Evolutionary conservation across 1,140 invertebrate species (phyloP), one percentile per base, ranked within the genome.

Genomic region (Nylanderia fulva): DNA sequence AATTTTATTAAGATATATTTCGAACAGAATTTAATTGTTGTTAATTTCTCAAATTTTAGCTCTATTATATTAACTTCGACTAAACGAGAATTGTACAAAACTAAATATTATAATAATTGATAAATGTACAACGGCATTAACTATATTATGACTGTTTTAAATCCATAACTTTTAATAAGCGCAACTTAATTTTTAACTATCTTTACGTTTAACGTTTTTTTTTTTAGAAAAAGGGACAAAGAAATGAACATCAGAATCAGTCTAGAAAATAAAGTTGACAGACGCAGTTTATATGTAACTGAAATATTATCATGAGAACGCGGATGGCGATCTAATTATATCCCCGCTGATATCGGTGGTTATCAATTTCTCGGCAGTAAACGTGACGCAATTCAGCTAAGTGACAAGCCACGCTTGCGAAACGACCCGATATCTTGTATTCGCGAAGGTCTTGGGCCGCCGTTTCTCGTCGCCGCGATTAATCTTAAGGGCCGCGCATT

Each of bases 401-500:
- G 74, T 36, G 82, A 64, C 60, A 63, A 77, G 74, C 24, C 39
- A 64, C 6, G 36, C 42, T 60, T 60, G 75, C 45, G 52, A 85
- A 66, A 68, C 29, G 72, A 54, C 3, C 24, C 58, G 71, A 48
- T n/a, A n/a, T 74, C 71, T 61, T 27, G n/a, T 45, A 79, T 42
- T 79, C 48, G 76, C 48, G 21, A 71, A 42, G 52, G 66, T 71
- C 24, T 36, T 64, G 52, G 36, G 33, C 48, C 77, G 52, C 11
- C 15, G 63, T 68, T 79, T 54, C 75, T 79, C 48, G 11, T 21
- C 21, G 75, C 18, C 48, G 52, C 66, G 66, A 82, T 82, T 82
- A 72, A 82, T 82, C 77, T 84, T 76, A 84, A 76, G 72, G 68
- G 33, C 71, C 61, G 42, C 54, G 63, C 84, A 63, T 80, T 60